phyloP scores from a whole-genome alignment of 2,113 vertebrate genomes.

The Clarias batrachus region DNA sequence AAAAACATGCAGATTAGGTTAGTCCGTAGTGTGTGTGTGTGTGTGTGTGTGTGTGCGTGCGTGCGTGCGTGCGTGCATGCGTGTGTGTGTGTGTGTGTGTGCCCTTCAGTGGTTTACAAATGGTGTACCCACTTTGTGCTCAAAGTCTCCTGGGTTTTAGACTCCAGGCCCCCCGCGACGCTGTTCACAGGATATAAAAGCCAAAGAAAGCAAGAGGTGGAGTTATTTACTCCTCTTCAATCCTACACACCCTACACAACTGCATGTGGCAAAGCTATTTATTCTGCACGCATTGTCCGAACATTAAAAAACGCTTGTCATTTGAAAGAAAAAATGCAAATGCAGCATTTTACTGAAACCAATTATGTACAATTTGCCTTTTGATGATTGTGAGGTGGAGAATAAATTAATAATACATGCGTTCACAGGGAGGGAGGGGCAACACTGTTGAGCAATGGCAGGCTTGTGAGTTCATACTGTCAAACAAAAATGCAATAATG shows the following conservation, averaged over 20 bases:
- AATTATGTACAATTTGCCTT: conserved; percentile 58
- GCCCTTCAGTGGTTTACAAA: no score
- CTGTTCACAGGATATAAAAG: no score
- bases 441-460: conserved; percentile 65
- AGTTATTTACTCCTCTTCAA: neutral
- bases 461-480: conserved; percentile 63
- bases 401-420: conserved; percentile 71
- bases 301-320: conserved; percentile 63
- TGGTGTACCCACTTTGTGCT: no score
- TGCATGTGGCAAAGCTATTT: conserved; percentile 1
- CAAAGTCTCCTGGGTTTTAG: no score
- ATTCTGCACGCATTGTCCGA: conserved; percentile 46
- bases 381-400: conserved; percentile 44
- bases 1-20: no score
- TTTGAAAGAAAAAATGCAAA: conserved; percentile 64
- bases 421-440: conserved; percentile 55
- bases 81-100: no score
- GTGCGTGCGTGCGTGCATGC: no score
- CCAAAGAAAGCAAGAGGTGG: neutral
- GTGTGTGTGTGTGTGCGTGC: no score
- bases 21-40: no score
- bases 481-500: conserved; percentile 72
- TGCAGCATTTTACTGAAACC: conserved; percentile 64
- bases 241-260: neutral
- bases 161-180: no score